Conservation (phyloP, 2,797 vertebrate genomes). For the Gastrophryne carolinensis region DNA sequence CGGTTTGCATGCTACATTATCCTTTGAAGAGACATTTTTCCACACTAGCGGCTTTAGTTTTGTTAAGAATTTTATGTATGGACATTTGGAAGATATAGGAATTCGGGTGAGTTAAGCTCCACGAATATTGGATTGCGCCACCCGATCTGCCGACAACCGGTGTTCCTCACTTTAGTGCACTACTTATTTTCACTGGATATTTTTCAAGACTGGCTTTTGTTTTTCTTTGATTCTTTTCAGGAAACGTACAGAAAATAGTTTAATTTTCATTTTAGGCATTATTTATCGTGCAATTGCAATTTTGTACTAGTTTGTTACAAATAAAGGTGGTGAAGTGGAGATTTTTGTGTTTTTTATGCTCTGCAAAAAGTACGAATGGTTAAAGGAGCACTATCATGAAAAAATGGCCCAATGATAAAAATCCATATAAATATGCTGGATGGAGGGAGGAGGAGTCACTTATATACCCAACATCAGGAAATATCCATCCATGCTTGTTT, state of each 20-base stretch:
- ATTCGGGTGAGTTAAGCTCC: not conserved
- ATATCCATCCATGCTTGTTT: too few relatives aligned
- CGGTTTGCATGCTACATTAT: not conserved
- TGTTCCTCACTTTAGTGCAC: not conserved
- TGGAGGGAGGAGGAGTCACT: too few relatives aligned
- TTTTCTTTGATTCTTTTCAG: not conserved
- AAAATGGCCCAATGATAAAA: too few relatives aligned
- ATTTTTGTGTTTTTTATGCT: not conserved
- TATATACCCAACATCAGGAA: too few relatives aligned
- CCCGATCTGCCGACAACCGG: too few relatives aligned
- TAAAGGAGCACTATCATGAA: too few relatives aligned
- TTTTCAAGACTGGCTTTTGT: not conserved
- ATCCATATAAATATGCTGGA: too few relatives aligned
- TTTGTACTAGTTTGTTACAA: slow-evolving; percentile 45
- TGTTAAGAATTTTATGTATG: too few relatives aligned
- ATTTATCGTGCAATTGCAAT: slow-evolving; percentile 33
- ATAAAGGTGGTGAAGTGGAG: slow-evolving; percentile 41
- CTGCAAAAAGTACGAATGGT: not conserved
- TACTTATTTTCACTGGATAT: not conserved
- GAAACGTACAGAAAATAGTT: not conserved
- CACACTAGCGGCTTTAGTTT: not conserved
- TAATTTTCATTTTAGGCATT: slow-evolving; percentile 11
- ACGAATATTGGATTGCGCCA: too few relatives aligned
- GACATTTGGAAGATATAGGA: not conserved
- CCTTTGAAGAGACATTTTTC: not conserved